Base-by-base conservation (phyloP, 2,797 vertebrate genomes). In the Cossypha polioptera region DNA sequence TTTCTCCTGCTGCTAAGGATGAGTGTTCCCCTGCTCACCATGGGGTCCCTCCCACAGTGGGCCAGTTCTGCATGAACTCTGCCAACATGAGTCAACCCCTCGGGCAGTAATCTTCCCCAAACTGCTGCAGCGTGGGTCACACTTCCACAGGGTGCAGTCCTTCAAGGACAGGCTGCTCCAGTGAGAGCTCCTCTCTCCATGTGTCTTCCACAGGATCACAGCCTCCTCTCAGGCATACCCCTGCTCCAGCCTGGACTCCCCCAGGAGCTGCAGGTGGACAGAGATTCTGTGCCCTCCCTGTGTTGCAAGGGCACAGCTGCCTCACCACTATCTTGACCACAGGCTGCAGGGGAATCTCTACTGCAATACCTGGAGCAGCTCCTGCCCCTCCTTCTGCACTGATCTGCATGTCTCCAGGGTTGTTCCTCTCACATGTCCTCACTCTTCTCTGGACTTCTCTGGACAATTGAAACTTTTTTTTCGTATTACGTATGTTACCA, bases 21-120 rank as follows among this genome's bases (percentile, higher is more conserved):
- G 11, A 55, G 24, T 42, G 42, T 19, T 42, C 42, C 9, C 42
- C 18, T 42, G 42, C 42, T 42, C 42, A 42, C 31, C 6, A 7
- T 28, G 18, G 21, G 5, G 14, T 66, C n/a, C 10, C 11, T 84
- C 26, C 26, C 36, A 20, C 3, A 1, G 10, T 0, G 0, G 24
- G 17, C 18, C 45, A 85, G 8, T 16, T 75, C 45, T 59, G 28
- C n/a, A 11, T 51, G 54, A 45, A 11, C n/a, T 59, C 13, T 42
- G 40, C 22, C 53, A 51, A 3, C 2, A 3, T 43, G 28, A 43
- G 14, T 36, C 31, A 21, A 26, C 14, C 16, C 53, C 20, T 25
- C 0, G 1, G 17, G 25, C 26, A 50, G 6, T 9, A 36, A 26
- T 36, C n/a, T 57, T 67, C 36, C 36, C 18, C n/a, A 45, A 0